Evolutionary conservation across 2,888 invertebrate genomes (phyloP).

Genomic region (Apodemia hepburni): DNA sequence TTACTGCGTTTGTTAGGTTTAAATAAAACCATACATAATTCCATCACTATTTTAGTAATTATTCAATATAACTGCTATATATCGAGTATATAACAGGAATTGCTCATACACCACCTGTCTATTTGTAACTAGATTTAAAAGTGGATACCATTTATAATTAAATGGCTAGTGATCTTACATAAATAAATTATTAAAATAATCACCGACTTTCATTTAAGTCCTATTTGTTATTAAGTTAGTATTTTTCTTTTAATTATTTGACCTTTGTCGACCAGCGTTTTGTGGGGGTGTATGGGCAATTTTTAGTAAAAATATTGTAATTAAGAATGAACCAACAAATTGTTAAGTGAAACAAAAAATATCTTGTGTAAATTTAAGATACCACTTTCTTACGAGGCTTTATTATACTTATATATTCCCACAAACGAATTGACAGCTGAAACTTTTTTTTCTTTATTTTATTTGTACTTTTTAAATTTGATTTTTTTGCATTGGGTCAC

Average conservation of each 20-base stretch:
- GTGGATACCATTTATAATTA: constrained; percentile 37
- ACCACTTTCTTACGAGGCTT: constrained; percentile 21
- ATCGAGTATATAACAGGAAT: constrained; percentile 43
- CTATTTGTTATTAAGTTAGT: constrained; percentile 57
- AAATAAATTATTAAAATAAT: constrained; percentile 67
- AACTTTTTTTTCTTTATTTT: constrained; percentile 39
- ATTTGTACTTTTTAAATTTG: constrained; percentile 39
- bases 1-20: background rate
- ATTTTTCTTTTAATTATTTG: constrained; percentile 53
- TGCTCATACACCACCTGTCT: constrained; percentile 77
- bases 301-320: constrained; percentile 26
- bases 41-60: background rate
- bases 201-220: constrained; percentile 73
- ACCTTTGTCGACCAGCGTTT: constrained; percentile 57
- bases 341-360: constrained; percentile 26
- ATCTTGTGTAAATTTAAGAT: constrained; percentile 6
- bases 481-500: constrained; percentile 29
- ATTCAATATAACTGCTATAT: constrained; percentile 12
- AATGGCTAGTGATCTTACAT: constrained; percentile 58
- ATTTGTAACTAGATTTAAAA: constrained; percentile 56
- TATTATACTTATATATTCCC: constrained; percentile 70
- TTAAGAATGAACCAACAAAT: constrained; percentile 22
- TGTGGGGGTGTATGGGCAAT: constrained; percentile 80
- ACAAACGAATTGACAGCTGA: constrained; percentile 54
- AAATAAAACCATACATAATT: constrained; percentile 8